phyloP scores from a whole-genome alignment of 1,140 invertebrate genomes.

The Ylistrum balloti region DNA sequence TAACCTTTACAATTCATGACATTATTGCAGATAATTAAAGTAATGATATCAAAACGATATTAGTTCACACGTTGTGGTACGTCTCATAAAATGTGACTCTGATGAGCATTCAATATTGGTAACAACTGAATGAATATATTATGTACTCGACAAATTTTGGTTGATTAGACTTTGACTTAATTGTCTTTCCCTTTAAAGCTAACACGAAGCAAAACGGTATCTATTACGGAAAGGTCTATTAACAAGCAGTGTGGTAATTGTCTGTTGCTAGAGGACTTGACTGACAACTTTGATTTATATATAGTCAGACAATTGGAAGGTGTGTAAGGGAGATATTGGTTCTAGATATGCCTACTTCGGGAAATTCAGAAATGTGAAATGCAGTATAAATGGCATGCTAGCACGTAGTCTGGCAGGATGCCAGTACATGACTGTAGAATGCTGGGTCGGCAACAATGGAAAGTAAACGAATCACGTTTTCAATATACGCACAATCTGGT shows the following conservation, averaged over 20 bases:
- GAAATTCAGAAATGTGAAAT: not conserved
- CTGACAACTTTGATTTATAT: constrained; percentile 8
- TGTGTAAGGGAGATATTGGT: not conserved
- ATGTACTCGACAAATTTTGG: constrained; percentile 10
- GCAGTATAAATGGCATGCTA: not conserved
- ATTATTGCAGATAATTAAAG: not conserved
- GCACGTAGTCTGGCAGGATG: not conserved
- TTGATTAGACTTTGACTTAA: constrained; percentile 34
- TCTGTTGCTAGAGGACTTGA: not conserved
- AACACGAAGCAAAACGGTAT: constrained; percentile 7
- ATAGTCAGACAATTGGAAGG: not conserved
- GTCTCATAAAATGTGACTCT: not conserved
- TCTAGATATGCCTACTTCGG: constrained; percentile 38
- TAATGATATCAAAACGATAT: constrained; percentile 35
- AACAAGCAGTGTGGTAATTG: not conserved
- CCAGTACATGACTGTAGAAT: not conserved
- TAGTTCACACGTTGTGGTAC: not conserved
- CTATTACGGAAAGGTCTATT: not conserved
- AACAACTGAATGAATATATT: not conserved
- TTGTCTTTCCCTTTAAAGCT: not conserved
- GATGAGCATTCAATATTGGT: not conserved
- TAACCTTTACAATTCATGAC: not conserved
- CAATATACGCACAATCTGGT: constrained; percentile 33
- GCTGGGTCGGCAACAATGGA: not conserved
- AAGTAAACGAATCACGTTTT: constrained; percentile 27